Evolutionary conservation across 1,140 invertebrate species (phyloP), one percentile per base, ranked within the genome.

Genomic region (Temnothorax nylanderi): DNA sequence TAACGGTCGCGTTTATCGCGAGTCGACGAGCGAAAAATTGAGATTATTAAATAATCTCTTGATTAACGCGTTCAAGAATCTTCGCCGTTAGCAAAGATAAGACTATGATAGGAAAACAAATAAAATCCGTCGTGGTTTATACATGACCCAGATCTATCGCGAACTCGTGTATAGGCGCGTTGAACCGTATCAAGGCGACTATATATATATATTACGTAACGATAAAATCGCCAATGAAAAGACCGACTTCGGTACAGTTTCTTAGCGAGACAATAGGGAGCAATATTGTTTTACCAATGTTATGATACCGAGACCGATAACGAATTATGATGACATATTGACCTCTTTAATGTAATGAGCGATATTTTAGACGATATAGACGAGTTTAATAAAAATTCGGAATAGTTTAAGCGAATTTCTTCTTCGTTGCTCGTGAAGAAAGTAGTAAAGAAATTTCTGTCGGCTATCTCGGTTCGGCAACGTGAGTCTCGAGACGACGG

Each of bases 101-200:
- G 44, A 32, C 10, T 18, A 5, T 32, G 16, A 65, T 65, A 16
- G 13, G 18, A 64, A 65, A 78, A 64, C 34, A 34, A 64, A 47
- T 41, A 18, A 37, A 58, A 21, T 44, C 41, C 6, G 41, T 21
- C 18, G 34, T 44, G n/a, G 51, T 60, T 60, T 76, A 44, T 11
- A 2, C 60, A 65, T 67, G 76, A 67, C 76, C 60, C n/a, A 80
- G 60, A 80, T 78, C 34, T 49, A 18, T 80, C 44, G 44, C 32
- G 26, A 65, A 34, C 18, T 49, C 75, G 4, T 37, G 37, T 41
- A 51, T 47, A 78, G 44, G 58, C 18, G 16, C 86, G 37, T 67
- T 67, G 78, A 87, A 87, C 58, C 26, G 16, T 62, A 81, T 86
- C 44, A 21, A 37, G 10, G 13, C 77, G 21, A 71, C 47, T n/a